Conservation (phyloP, 2,797 vertebrate species). For the Kryptolebias ocellatus region DNA sequence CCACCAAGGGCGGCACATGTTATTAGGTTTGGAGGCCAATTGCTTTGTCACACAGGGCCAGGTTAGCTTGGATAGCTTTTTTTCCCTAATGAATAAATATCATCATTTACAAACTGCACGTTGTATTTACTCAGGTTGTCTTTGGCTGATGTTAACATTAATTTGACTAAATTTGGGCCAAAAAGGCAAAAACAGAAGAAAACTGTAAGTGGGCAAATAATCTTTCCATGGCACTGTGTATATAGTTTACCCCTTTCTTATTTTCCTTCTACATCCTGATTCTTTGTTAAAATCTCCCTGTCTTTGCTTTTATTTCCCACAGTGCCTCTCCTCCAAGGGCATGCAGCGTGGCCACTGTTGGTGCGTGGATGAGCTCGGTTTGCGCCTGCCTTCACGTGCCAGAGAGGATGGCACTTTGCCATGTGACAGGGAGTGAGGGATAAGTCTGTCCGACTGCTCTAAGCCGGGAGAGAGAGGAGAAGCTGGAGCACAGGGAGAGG, state of each 20-base stretch:
- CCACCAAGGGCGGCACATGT: no score
- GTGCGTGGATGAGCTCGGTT: slow-evolving; percentile 90
- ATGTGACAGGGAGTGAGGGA: slow-evolving; percentile 84
- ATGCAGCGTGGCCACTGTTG: slow-evolving; percentile 91
- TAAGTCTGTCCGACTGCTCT: slow-evolving; percentile 56
- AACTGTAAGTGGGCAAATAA: no score
- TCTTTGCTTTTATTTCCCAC: slow-evolving; percentile 42
- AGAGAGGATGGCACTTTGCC: slow-evolving; percentile 78
- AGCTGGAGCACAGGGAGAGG: slow-evolving; percentile 72
- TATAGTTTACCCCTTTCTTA: slow-evolving; percentile 39
- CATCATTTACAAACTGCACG: no score
- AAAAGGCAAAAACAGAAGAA: no score
- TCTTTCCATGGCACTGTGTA: no score
- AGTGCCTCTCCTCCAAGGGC: slow-evolving; percentile 92
- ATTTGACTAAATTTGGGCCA: no score
- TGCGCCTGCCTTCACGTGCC: slow-evolving; percentile 69
- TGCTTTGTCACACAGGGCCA: no score
- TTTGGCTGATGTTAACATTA: no score
- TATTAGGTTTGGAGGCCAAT: no score
- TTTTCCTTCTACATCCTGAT: slow-evolving; percentile 34
- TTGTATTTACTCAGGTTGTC: no score
- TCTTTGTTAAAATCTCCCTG: slow-evolving; percentile 52
- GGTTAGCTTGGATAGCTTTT: no score
- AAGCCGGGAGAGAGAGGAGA: slow-evolving; percentile 66
- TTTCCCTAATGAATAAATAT: no score